phyloP scores from a whole-genome alignment of 35 echinoderm and acorn worm genomes.

The Strongylocentrotus purpuratus region DNA sequence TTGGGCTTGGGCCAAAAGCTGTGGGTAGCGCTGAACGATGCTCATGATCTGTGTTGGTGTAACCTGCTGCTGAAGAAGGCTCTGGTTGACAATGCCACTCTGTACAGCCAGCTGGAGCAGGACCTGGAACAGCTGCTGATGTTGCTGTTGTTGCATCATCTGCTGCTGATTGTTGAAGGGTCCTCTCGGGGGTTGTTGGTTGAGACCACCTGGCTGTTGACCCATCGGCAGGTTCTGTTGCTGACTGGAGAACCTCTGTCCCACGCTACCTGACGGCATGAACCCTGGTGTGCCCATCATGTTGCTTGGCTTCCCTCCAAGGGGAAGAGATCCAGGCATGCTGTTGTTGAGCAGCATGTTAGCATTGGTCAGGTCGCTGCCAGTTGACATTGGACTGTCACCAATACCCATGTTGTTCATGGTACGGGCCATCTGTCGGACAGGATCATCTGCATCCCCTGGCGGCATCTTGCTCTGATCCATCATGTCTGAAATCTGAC shows the following conservation, averaged over 20 bases:
- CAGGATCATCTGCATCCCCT: constrained; percentile 51
- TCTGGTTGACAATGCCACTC: constrained; percentile 74
- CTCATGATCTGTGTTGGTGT: constrained; percentile 71
- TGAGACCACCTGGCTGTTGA: constrained; percentile 48
- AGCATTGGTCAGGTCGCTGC: constrained; percentile 51
- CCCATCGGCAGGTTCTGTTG: constrained; percentile 27
- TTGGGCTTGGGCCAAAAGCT: constrained; percentile 75
- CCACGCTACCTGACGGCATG: background rate
- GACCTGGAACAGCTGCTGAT: constrained; percentile 77
- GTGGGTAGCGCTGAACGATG: constrained; percentile 48
- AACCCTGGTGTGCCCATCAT: constrained; percentile 25
- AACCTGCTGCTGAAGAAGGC: constrained; percentile 69
- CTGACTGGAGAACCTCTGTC: background rate
- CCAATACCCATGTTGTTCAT: constrained; percentile 56
- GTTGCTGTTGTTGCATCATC: constrained; percentile 79
- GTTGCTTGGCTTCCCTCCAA: constrained; percentile 15
- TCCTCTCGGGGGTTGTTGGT: constrained; percentile 74
- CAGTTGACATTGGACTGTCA: constrained; percentile 47
- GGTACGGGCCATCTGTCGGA: constrained; percentile 57
- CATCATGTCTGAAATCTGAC: constrained; percentile 59
- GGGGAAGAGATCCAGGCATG: background rate
- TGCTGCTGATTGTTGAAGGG: constrained; percentile 72
- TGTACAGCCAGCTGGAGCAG: constrained; percentile 82
- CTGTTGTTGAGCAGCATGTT: constrained; percentile 49
- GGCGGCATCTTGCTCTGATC: constrained; percentile 7